Evolutionary conservation across 2,797 vertebrate genomes (phyloP), one percentile per base, ranked within the genome.

Genomic region (Sebastes flavidus): DNA sequence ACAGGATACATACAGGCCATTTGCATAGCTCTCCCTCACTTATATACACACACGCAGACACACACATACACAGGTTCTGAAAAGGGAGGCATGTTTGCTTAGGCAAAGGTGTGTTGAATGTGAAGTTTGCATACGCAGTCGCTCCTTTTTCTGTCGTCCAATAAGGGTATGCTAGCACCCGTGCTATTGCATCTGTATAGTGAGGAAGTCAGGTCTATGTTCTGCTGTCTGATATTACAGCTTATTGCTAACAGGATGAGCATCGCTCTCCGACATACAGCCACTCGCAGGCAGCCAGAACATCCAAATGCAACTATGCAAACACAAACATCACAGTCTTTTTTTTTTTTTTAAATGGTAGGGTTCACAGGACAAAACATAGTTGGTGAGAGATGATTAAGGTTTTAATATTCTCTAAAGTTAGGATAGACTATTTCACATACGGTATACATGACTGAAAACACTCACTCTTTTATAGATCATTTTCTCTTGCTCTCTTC

Each of bases 211-310:
- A 69, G 78, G 77, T 69, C 87, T 80, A 88, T 83, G 85, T 87
- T 92, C 84, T 77, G 92, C 90, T 90, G 91, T 92, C 87, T 67
- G 89, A 85, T 87, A 78, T 87, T 72, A 81, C 92, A 93, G 90
- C 91, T 92, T 94, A 94, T 94, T 95, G 94, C 94, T 92, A 91
- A 92, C 81, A 84, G 73, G 90, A 86, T 60, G 89, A 92, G 87
- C 86, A 38, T 77, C 69, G 76, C 87, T 90, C 87, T 90, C 90
- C 66, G 81, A 91, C 80, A 83, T 77, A 84, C 83, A 89, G 88
- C 86, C 88, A 81, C 76, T 70, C 66, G 60, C 76, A 87, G 86
- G 85, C 85, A 89, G 80, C 70, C 89, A 82, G 75, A 87, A 88
- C 84, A 79, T 84, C 91, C 87, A 78, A 52, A 85, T 75, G 52